phyloP scores from a whole-genome alignment of 2,888 invertebrate species.

The Strigamia crassipes region DNA sequence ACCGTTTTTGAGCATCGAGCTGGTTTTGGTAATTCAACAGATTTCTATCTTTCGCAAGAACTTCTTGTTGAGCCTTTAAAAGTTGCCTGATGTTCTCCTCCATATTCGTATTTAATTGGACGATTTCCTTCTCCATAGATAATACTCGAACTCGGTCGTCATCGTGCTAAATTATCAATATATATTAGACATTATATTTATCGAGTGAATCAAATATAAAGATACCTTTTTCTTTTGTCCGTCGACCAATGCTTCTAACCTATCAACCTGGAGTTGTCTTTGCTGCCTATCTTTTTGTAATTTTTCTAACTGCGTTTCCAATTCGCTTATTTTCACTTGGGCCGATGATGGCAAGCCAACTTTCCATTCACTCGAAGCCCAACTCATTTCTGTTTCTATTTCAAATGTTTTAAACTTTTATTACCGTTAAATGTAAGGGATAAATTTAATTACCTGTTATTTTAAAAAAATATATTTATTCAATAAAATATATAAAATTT shows the following conservation, averaged over 20 bases:
- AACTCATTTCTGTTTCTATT: constrained; percentile 6
- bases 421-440: too few species aligned
- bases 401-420: not conserved
- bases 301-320: constrained; percentile 1
- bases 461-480: not conserved
- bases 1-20: constrained; percentile 14
- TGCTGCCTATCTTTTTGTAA: constrained; percentile 28
- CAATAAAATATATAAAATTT: not conserved
- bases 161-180: not conserved
- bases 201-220: not conserved
- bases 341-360: constrained; percentile 6
- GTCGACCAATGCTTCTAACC: constrained; percentile 11
- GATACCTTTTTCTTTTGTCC: constrained; percentile 18
- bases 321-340: constrained; percentile 14
- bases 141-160: not conserved
- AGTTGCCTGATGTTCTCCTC: constrained; percentile 7
- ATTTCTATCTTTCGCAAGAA: not conserved
- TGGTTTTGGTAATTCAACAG: constrained; percentile 18
- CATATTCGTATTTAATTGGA: constrained; percentile 15
- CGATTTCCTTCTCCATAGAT: not conserved
- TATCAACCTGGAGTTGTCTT: constrained; percentile 12
- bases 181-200: not conserved
- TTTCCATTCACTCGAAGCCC: constrained; percentile 22
- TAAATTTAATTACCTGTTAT: not conserved
- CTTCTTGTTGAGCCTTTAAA: constrained; percentile 5